Base-by-base conservation (phyloP, 2,797 vertebrate species). In the Hybognathus amarus region DNA sequence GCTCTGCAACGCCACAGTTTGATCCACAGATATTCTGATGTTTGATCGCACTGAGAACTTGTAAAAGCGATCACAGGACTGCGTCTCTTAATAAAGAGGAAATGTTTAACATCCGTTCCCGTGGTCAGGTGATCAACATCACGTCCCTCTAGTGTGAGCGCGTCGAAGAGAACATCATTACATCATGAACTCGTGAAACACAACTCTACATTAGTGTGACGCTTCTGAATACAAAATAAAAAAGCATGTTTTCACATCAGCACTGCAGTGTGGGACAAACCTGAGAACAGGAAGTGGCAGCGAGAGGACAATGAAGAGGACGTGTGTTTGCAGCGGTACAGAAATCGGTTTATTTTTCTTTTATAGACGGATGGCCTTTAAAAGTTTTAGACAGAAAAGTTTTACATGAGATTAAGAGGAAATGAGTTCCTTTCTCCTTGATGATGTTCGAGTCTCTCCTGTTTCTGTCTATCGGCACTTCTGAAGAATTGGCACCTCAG, bases 401-500 rank as follows among this genome's bases (percentile, higher is more conserved):
- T 66, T 54, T 63, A 81, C 40, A 81, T 18, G 59, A 67, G 77
- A 79, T 79, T 38, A 40, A 36, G 71, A 3, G 18, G 77, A 24
- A 61, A 61, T 52, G 0, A 40, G 42, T 13, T 68, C 47, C 64
- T 36, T 68, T 38, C 10, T 36, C 22, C 15, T 79, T 4, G 42
- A 52, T 40, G 78, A 47, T 9, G 20, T 9, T 30, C 52, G 69
- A n/a, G 79, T 71, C 36, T 70, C 38, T 70, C 17, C 59, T 33
- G 52, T 64, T 20, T 66, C 80, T 56, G 69, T 40, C 38, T 52
- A 13, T 82, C 30, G 52, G 66, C 82, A 83, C 74, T 83, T 83
- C 64, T 77, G 74, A 83, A 61, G 38, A 77, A 47, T 83, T 83
- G 74, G 82, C 74, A 77, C 52, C 82, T 77, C 73, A 83, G 64